Base-by-base conservation (phyloP, 1,140 invertebrate genomes). In the Phthorimaea operculella region DNA sequence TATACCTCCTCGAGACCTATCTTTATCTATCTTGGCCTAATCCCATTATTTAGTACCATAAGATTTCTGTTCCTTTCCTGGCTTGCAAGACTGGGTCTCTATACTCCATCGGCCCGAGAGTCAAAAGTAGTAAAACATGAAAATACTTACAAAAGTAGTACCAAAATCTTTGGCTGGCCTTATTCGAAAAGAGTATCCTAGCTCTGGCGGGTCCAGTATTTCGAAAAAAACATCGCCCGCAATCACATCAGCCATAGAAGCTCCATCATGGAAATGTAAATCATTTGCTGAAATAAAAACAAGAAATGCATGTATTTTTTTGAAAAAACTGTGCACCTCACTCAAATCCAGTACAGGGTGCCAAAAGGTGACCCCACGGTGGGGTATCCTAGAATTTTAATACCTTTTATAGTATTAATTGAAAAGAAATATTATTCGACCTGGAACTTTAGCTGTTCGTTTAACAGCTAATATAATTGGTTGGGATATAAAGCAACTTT, bases 161-260 rank as follows among this genome's bases (percentile, higher is more conserved):
- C 94, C 94, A 88, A 96, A 94, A 85, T 93, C 89, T 86, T 92
- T 92, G 1, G 93, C 93, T 45, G 92, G 91, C 67, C 90, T 86
- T 33, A 95, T 87, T 69, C 92, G 88, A 73, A 93, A 95, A 0
- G 93, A 92, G 68, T 94, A 95, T 55, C 90, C 87, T 36, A 96
- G 76, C 59, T 92, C 90, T 60, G 90, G 85, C n/a, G 94, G 94
- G 63, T 93, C 88, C 48, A 92, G 74, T 55, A 96, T 92, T 87
- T 95, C 92, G 82, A 95, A 94, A 85, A 93, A 94, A 52, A 94
- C 83, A 86, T 94, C 91, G 57, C 88, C 88, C 34, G 79, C 85
- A 42, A 90, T 88, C 9, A 90, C 78, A 66, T 90, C 89, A 33
- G 88, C 85, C 1, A 86, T 88, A 16, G 88, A 87, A 42, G 88